Evolutionary conservation across 2,113 vertebrate genomes (phyloP), one percentile per base, ranked within the genome.

Genomic region (Takifugu flavidus): DNA sequence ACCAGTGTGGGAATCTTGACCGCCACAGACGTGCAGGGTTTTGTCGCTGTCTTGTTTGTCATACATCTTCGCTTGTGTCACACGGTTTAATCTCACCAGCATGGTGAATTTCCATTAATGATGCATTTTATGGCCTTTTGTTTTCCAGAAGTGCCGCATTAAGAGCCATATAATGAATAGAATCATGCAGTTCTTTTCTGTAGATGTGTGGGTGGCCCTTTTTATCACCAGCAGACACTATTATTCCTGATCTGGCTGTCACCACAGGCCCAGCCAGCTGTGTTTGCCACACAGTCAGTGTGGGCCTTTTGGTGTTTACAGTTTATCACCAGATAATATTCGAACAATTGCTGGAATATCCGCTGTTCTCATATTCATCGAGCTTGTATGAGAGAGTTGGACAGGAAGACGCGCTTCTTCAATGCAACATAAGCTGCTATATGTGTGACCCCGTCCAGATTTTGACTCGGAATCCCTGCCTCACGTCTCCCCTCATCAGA

Each of bases 291-390:
- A 62, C 65, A 61, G 53, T 74, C 53, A 43, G 50, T 60, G 47
- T 50, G 10, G 59, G 49, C 47, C 62, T 74, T 29, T 34, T 15
- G 0, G 62, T 57, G 63, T 72, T 79, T 65, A 70, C 62, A 70
- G 73, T 75, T 66, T 80, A 81, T 80, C 78, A 69, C 52, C 52
- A 77, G 74, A 79, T 80, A 86, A 66, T 64, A 73, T 72, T 78
- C 56, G 56, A 86, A 66, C 66, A 73, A 70, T 78, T 58, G 56
- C 56, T 44, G 34, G 27, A 46, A 53, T 62, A 51, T 72, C 67
- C 54, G 56, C 47, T 49, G 25, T 51, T 62, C 29, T 53, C 39
- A 14, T 49, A 3, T n/a, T 55, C 29, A 31, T 31, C 29, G 5
- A 31, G 29, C 29, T 5, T 31, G 29, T 4, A 6, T 31, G 29